Conservation (phyloP, 2,113 vertebrate genomes). For the Anarrhichthys ocellatus region DNA sequence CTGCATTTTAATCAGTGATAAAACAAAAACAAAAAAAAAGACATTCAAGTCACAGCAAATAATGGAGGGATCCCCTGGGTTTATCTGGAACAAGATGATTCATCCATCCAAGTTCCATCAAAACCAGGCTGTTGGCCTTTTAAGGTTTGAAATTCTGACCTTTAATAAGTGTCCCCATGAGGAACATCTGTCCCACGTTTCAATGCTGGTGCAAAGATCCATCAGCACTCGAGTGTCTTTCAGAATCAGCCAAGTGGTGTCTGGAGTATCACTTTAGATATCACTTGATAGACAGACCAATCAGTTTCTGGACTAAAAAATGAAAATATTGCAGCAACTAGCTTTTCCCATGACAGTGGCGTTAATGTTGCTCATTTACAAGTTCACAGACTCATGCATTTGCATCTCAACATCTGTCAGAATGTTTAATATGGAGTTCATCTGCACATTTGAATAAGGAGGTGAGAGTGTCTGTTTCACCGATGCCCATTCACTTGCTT, state of each 20-base stretch:
- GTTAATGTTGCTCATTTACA: constrained; percentile 58
- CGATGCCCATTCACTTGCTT: neutral
- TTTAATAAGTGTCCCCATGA: constrained; percentile 49
- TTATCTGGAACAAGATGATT: constrained; percentile 16
- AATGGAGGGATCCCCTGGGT: constrained; percentile 14
- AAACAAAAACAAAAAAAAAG: neutral
- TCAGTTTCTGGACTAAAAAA: neutral
- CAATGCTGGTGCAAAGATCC: constrained; percentile 24
- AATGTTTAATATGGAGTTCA: constrained; percentile 41
- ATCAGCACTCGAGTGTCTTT: constrained; percentile 14
- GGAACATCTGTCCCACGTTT: constrained; percentile 41
- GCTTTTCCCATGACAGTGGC: constrained; percentile 31
- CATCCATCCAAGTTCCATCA: constrained; percentile 31
- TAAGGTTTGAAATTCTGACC: constrained; percentile 54
- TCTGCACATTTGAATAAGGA: constrained; percentile 60
- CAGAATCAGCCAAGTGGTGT: constrained; percentile 1
- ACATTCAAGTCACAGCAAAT: constrained; percentile 35
- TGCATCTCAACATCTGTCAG: constrained; percentile 61
- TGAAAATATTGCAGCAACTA: neutral
- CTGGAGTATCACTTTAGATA: constrained; percentile 9
- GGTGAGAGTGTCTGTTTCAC: constrained; percentile 27
- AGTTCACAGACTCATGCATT: constrained; percentile 56
- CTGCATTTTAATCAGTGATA: constrained; percentile 16
- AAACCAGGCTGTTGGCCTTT: constrained; percentile 53
- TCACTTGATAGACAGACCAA: neutral